These are phyloP conservation scores for Nesogale talazaci DNA, from an alignment of 2,113 vertebrate species.

Conservation along the genomic window DNA sequence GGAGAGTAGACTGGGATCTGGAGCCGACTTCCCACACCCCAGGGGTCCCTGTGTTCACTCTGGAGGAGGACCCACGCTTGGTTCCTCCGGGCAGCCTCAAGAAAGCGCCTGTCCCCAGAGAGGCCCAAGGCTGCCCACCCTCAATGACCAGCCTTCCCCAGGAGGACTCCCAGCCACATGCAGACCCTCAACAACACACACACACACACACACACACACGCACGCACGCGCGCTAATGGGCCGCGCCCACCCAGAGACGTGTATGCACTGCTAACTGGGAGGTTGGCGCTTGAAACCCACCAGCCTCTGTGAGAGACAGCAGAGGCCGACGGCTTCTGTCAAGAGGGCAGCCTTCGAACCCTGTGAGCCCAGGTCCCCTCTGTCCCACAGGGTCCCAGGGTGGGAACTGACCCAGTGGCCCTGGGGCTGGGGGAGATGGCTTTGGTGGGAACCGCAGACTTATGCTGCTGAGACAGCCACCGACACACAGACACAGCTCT, in stretches of 20 bases:
- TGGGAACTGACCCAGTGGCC: background rate
- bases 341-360: background rate
- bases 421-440: background rate
- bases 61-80: background rate
- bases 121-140: too few species aligned
- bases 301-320: background rate
- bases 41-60: background rate
- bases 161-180: background rate
- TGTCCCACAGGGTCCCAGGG: background rate
- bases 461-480: rapidly evolving
- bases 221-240: background rate
- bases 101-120: constrained; percentile 8
- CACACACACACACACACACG: background rate
- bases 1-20: background rate
- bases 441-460: background rate
- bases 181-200: background rate
- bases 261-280: background rate
- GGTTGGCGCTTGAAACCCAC: background rate
- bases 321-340: background rate
- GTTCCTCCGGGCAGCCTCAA: background rate
- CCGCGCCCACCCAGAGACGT: background rate
- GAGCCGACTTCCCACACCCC: background rate
- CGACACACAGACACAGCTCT: too few species aligned
- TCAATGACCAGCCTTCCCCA: background rate
- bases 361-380: background rate